phyloP scores from a whole-genome alignment of 1,140 invertebrate genomes.

The Sycophila sp. region DNA sequence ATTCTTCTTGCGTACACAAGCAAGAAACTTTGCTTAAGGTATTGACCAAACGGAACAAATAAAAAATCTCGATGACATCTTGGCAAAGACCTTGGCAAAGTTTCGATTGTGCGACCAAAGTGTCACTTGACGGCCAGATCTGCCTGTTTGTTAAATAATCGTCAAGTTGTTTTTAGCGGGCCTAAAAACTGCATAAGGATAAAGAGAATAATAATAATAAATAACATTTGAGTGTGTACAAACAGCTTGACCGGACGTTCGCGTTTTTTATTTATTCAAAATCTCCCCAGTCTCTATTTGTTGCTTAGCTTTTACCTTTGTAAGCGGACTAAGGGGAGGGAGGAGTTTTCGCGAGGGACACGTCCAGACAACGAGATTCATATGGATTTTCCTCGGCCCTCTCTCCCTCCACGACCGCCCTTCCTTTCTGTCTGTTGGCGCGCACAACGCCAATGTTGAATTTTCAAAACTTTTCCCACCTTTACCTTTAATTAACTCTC shows the following conservation, averaged over 20 bases:
- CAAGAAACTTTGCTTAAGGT: background rate
- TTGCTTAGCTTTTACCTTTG: background rate
- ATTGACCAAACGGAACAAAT: background rate
- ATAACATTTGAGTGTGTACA: background rate
- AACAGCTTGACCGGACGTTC: background rate
- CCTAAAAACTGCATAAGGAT: conserved; percentile 48
- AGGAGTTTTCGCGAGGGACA: background rate
- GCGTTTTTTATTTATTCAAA: background rate
- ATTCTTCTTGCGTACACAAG: background rate
- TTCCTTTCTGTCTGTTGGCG: background rate
- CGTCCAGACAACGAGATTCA: background rate
- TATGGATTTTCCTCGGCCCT: background rate
- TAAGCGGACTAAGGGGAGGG: background rate
- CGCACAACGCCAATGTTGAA: background rate
- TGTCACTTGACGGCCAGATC: conserved; percentile 5
- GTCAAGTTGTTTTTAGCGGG: conserved; percentile 50
- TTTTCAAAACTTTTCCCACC: background rate
- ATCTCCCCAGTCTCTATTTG: background rate
- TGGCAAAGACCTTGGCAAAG: background rate
- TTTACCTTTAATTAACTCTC: no score
- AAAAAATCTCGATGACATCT: no score
- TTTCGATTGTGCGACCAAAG: background rate
- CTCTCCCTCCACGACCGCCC: background rate
- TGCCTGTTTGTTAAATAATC: background rate
- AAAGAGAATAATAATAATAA: background rate